These are phyloP conservation scores for Bergia puertoricense DNA, from an alignment of 92 coral and sea anemone species.

Conservation along the genomic window DNA sequence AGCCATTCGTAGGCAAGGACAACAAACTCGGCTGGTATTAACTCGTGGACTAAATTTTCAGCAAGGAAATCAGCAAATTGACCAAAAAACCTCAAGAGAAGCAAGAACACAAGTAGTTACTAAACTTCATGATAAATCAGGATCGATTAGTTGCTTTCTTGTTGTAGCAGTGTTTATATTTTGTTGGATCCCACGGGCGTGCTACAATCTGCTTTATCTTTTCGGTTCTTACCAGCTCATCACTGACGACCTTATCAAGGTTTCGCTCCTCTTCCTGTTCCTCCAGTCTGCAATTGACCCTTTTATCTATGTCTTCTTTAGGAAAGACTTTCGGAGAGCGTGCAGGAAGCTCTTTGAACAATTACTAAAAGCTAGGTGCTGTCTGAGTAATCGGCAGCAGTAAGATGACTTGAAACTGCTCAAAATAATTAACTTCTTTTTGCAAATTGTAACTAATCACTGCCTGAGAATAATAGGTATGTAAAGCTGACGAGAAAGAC, in stretches of 20 bases:
- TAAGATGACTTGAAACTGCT: background rate
- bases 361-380: background rate
- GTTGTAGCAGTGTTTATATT: conserved; percentile 17
- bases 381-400: background rate
- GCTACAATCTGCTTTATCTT: background rate
- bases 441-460: too few species aligned
- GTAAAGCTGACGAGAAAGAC: too few species aligned
- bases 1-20: conserved; percentile 12
- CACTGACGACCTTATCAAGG: conserved; percentile 10
- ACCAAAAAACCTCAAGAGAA: background rate
- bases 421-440: too few species aligned
- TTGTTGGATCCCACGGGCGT: conserved; percentile 24
- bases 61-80: background rate
- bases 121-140: conserved; percentile 14
- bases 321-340: conserved; percentile 26
- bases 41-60: background rate
- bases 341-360: conserved; percentile 1
- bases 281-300: conserved; percentile 24
- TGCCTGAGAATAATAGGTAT: too few species aligned
- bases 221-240: background rate
- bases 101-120: background rate
- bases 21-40: background rate
- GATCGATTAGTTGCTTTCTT: conserved; percentile 17
- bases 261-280: conserved; percentile 19
- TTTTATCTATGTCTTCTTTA: conserved; percentile 22